Evolutionary conservation across 2,888 invertebrate genomes (phyloP), one percentile per base, ranked within the genome.

Genomic region (Polydrusus pterygomalis): DNA sequence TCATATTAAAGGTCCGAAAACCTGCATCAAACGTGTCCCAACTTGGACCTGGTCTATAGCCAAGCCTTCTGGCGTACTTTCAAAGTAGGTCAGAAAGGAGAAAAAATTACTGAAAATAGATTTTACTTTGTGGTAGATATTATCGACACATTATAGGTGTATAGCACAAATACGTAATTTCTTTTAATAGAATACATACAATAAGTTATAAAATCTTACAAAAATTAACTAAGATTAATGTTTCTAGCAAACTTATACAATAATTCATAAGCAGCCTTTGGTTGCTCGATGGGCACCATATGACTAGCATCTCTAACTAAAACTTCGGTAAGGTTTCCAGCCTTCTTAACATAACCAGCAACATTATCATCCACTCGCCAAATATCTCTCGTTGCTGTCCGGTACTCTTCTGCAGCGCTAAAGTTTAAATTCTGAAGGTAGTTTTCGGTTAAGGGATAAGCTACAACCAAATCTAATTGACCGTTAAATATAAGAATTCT

Each of bases 381-480:
- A 38, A 92, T 87, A 70, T 90, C 88, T 38, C 93, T 89, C 38
- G 89, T 88, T 0, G 93, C 92, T 0, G 87, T 88, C 82, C 91
- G 91, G 85, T 95, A 96, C 1, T 90, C 89, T 1, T 89, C 89
- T 0, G 92, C 88, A 0, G 90, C 92, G 20, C 88, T 90, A 88
- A 96, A 96, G 58, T 93, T 89, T 0, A 96, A 88, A 30, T 91
- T 89, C 77, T 90, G 89, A 25, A 97, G 87, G 85, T 94, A 96
- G 83, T 93, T 93, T 38, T 93, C 90, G 0, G 96, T 96, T 62
- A 95, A 84, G 0, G 96, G 95, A 86, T 95, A 95, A 0, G 96
- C 95, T 0, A 96, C 94, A 78, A 96, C 95, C 11, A 97, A 92
- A 85, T 97, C 97, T 78, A 97, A 85, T 84, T 97, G 97, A 0